These are phyloP conservation scores for Julus scandinavius DNA, from an alignment of 2,888 invertebrate species.

Conservation along the genomic window DNA sequence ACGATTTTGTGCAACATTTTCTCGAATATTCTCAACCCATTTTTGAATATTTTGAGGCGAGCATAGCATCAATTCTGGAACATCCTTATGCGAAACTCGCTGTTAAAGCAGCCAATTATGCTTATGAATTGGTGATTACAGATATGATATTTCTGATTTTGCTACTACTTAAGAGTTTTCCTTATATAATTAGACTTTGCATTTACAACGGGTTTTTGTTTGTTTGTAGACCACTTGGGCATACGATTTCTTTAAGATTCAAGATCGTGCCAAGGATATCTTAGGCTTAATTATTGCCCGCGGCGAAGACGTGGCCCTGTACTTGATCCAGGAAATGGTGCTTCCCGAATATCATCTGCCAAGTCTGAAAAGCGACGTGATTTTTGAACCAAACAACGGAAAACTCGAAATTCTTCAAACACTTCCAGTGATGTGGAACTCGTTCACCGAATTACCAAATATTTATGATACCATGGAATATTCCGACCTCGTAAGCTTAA, in stretches of 20 bases:
- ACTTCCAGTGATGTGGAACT: conserved; percentile 63
- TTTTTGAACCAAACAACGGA: conserved; percentile 61
- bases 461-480: conserved; percentile 57
- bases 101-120: background rate
- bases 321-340: conserved; percentile 59
- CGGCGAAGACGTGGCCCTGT: conserved; percentile 56
- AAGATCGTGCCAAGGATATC: conserved; percentile 58
- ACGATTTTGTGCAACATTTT: conserved; percentile 15
- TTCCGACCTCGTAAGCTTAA: background rate
- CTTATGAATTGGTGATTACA: conserved; percentile 29
- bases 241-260: conserved; percentile 59
- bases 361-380: conserved; percentile 52
- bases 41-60: background rate
- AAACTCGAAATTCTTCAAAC: conserved; percentile 62
- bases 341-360: conserved; percentile 60
- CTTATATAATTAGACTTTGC: background rate
- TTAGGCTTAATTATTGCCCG: conserved; percentile 60
- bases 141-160: background rate
- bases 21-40: background rate
- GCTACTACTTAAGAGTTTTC: background rate
- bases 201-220: background rate
- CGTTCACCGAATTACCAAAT: conserved; percentile 62
- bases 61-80: background rate
- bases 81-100: conserved; percentile 13
- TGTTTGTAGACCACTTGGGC: conserved; percentile 49